Conservation (phyloP, 2,113 vertebrate species). For the Mionectes macconnelli region DNA sequence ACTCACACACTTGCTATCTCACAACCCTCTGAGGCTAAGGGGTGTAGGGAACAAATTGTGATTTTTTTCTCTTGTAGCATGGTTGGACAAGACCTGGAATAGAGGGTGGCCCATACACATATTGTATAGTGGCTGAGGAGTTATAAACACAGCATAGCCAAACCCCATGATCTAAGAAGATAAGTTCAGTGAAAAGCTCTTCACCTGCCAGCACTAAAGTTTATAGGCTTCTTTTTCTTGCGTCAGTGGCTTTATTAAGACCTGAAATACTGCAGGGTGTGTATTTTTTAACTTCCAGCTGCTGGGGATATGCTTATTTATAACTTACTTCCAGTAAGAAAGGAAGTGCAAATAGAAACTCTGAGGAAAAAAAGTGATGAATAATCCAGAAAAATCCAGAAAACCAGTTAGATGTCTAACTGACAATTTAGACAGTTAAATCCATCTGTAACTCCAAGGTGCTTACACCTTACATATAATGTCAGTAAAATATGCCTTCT, state of each 20-base stretch:
- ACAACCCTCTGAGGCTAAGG: neutral
- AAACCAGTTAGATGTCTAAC: neutral
- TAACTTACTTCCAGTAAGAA: neutral
- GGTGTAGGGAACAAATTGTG: neutral
- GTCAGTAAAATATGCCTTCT: neutral
- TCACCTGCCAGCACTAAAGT: neutral
- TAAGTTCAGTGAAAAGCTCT: constrained; percentile 1
- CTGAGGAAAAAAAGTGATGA: neutral
- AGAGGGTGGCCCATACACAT: neutral
- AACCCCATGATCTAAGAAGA: neutral
- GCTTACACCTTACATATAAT: neutral
- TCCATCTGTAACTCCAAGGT: neutral
- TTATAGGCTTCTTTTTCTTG: constrained; percentile 43
- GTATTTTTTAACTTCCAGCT: constrained; percentile 22
- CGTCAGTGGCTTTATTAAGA: constrained; percentile 34
- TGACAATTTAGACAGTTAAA: neutral
- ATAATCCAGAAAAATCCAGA: neutral
- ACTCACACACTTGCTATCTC: neutral
- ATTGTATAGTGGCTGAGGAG: neutral
- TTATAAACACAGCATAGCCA: neutral
- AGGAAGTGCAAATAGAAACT: neutral
- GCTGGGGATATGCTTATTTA: neutral
- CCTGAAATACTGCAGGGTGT: neutral
- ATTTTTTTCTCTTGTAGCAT: neutral
- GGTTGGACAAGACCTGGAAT: neutral